A percentile compares a stretch with the other conserved stretches of the same genome.
These are phyloP conservation scores for Drosophila seclusa DNA, from an alignment of 2,888 invertebrate genomes.

Conservation along the genomic window DNA sequence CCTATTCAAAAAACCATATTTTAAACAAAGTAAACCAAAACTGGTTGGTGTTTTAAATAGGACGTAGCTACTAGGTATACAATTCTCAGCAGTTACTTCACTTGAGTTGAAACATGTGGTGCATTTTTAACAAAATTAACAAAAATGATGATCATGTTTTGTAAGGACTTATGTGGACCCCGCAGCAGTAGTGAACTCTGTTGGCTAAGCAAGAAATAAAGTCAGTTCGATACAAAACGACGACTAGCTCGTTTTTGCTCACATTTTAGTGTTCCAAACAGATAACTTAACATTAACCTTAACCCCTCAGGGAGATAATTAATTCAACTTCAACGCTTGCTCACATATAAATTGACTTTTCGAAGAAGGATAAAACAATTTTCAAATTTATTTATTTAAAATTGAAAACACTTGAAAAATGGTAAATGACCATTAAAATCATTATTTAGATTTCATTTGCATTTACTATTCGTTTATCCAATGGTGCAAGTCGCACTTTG, in stretches of 20 bases:
- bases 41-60: background rate
- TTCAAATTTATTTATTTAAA: background rate
- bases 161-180: background rate
- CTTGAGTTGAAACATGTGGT: background rate
- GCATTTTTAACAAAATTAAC: background rate
- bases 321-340: background rate
- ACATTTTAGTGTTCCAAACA: background rate
- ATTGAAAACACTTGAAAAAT: background rate
- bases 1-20: background rate
- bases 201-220: background rate
- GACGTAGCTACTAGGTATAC: no score
- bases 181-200: background rate
- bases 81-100: background rate
- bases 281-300: background rate
- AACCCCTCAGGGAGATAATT: background rate
- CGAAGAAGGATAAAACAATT: background rate
- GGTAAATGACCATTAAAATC: background rate
- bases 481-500: background rate
- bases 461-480: accelerated
- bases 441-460: background rate
- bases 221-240: background rate
- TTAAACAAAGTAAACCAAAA: background rate
- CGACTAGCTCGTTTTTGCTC: background rate
- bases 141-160: background rate
- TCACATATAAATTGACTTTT: background rate